Evolutionary conservation across 2,797 vertebrate species (phyloP).

Genomic region (Enteromius mattozi): DNA sequence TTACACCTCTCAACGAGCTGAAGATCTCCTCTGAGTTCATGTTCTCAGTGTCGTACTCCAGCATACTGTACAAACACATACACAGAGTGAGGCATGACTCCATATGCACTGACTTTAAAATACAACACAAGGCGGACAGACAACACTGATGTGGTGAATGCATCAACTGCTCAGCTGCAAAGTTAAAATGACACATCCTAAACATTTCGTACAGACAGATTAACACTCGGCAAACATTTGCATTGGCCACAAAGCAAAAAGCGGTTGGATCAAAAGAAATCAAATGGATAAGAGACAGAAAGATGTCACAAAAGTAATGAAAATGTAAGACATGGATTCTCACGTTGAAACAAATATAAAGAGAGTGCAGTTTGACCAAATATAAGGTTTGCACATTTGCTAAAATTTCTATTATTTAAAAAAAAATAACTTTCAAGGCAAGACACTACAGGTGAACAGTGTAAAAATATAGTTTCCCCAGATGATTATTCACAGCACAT

Average conservation of each 20-base stretch:
- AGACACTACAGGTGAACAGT: not conserved
- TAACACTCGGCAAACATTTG: not conserved
- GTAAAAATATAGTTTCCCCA: not conserved
- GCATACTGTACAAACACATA: slow-evolving; percentile 78
- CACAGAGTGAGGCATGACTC: not conserved
- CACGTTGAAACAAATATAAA: not conserved
- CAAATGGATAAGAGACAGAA: not conserved
- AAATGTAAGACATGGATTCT: not conserved
- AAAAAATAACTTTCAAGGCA: not conserved
- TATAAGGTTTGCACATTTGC: not conserved
- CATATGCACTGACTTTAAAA: slow-evolving; percentile 37
- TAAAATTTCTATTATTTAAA: not conserved
- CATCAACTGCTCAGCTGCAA: not conserved
- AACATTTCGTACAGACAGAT: not conserved
- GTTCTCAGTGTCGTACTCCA: slow-evolving; percentile 95
- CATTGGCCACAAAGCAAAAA: slow-evolving; percentile 9
- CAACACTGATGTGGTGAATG: not conserved
- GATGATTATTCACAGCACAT: not conserved
- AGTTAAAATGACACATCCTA: slow-evolving; percentile 3
- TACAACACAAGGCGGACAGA: not conserved
- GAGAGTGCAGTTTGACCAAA: not conserved
- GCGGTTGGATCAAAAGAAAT: not conserved
- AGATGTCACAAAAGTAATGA: not conserved
- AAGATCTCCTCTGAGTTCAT: slow-evolving; percentile 97
- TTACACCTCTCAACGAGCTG: slow-evolving; percentile 94